Conservation (phyloP, 2,888 invertebrate genomes). For the Girardia tigrina region DNA sequence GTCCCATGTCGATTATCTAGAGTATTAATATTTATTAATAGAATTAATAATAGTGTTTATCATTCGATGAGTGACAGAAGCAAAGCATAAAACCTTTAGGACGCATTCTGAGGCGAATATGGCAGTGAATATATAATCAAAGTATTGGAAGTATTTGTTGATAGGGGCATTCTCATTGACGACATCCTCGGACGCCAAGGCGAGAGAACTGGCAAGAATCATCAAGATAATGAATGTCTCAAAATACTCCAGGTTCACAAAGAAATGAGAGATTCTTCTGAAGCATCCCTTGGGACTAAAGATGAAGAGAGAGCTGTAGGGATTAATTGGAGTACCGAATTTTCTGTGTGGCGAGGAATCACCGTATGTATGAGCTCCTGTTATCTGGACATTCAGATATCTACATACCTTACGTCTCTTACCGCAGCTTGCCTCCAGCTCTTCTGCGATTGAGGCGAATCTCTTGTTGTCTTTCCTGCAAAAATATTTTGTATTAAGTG, state of each 20-base stretch:
- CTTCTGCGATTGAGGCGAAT: not conserved
- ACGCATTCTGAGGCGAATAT: slow-evolving; percentile 99
- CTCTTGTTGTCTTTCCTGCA: not conserved
- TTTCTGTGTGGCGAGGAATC: not conserved
- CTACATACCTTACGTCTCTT: too few species aligned
- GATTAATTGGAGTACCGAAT: slow-evolving; percentile 31
- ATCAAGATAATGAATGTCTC: slow-evolving; percentile 99
- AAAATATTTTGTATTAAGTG: too few species aligned
- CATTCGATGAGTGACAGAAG: too few species aligned
- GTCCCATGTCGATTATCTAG: slow-evolving; percentile 62
- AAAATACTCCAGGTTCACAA: slow-evolving; percentile 96
- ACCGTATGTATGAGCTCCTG: not conserved
- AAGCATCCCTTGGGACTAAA: slow-evolving; percentile 49
- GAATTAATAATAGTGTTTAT: too few species aligned
- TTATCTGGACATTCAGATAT: too few species aligned
- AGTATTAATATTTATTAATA: too few species aligned
- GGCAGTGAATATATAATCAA: slow-evolving; percentile 98
- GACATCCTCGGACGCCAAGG: slow-evolving; percentile 96
- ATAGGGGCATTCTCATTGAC: slow-evolving; percentile 69
- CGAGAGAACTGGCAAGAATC: slow-evolving; percentile 94
- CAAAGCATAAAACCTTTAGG: slow-evolving; percentile 65
- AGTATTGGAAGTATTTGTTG: slow-evolving; percentile 81
- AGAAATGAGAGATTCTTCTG: slow-evolving; percentile 92
- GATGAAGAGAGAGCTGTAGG: slow-evolving; percentile 36
- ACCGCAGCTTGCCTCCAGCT: not conserved